A percentile compares a stretch with the other conserved stretches of the same genome.
phyloP scores from a whole-genome alignment of 2,113 vertebrate genomes.

The Opisthocomus hoazin region DNA sequence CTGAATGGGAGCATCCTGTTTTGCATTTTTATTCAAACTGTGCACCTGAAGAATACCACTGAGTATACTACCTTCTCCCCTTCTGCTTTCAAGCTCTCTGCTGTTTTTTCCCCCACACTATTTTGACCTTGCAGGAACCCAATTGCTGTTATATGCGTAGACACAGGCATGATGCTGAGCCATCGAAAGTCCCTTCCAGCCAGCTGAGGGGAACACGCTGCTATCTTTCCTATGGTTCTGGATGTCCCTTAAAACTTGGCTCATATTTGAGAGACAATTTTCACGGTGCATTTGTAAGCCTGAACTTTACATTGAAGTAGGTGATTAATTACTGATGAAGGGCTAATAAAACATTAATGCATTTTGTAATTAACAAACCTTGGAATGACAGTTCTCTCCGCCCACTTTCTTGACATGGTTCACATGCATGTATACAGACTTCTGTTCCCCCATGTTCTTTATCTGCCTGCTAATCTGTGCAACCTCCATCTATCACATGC shows the following conservation, averaged over 20 bases:
- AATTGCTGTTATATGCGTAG: not conserved
- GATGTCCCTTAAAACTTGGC: conserved; percentile 19
- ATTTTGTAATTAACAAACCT: conserved; percentile 81
- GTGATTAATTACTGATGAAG: conserved; percentile 89
- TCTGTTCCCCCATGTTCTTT: conserved; percentile 1
- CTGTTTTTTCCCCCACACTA: not conserved
- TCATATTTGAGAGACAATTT: conserved; percentile 65
- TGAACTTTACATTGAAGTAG: conserved; percentile 86
- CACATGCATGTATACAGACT: not conserved
- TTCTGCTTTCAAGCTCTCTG: not conserved
- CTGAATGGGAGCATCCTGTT: conserved; percentile 81
- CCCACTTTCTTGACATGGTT: not conserved
- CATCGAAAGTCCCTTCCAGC: conserved; percentile 5
- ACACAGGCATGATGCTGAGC: not conserved
- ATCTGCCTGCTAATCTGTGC: conserved; percentile 60
- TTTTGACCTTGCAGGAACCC: not conserved
- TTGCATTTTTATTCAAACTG: conserved; percentile 80
- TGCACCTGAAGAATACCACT: conserved; percentile 70
- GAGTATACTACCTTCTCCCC: conserved; percentile 15
- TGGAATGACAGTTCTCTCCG: conserved; percentile 21
- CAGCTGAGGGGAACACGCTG: conserved; percentile 35
- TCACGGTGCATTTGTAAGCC: conserved; percentile 70
- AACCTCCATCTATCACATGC: conserved; percentile 12
- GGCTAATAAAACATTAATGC: conserved; percentile 85
- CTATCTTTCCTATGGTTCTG: conserved; percentile 10